Base-by-base conservation (phyloP, 1,140 invertebrate species). In the Glossosoma conforme region DNA sequence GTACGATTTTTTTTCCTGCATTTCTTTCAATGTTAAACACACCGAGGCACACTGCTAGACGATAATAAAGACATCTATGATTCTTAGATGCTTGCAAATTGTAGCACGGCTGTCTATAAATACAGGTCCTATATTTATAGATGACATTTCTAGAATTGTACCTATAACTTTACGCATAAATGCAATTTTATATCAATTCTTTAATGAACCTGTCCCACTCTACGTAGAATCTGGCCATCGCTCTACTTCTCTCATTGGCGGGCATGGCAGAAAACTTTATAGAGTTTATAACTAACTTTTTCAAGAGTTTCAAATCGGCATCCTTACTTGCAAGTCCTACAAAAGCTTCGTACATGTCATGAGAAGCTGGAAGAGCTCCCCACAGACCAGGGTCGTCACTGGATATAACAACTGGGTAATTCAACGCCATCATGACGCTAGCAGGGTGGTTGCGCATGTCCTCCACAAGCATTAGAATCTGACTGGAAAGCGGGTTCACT, bases 291-390 rank as follows among this genome's bases (percentile, higher is more conserved):
- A 87, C 87, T 8, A 92, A 66, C 60, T 85, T 77, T 63, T 93
- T 93, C 2, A 93, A 70, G 21, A 87, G 66, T 37, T 79, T 74
- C 20, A 93, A 64, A 53, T 89, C 89, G 1, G 81, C 72, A 9
- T 79, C 68, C n/a, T 71, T 66, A 4, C 85, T 84, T 37, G 85
- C 83, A 6, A 91, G 79, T 1, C 79, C 87, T 67, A 91, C 78
- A 56, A 92, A 92, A 0, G 84, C 81, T 37, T 87, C 80, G 60
- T 91, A 93, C 52, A 86, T 89, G 61, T 93, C 91, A 55, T 91
- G 84, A 17, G 83, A 84, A 1, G 93, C 61, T 0, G 79, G 86
- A 22, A 71, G 70, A 0, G 84, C 80, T 5, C 81, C 83, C 87
- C 88, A 93, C 9, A 84, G 73, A 1, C 81, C 81, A 0, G 88